Evolutionary conservation across 2,797 vertebrate species (phyloP), one percentile per base, ranked within the genome.

Genomic region (Sebastolobus alascanus): DNA sequence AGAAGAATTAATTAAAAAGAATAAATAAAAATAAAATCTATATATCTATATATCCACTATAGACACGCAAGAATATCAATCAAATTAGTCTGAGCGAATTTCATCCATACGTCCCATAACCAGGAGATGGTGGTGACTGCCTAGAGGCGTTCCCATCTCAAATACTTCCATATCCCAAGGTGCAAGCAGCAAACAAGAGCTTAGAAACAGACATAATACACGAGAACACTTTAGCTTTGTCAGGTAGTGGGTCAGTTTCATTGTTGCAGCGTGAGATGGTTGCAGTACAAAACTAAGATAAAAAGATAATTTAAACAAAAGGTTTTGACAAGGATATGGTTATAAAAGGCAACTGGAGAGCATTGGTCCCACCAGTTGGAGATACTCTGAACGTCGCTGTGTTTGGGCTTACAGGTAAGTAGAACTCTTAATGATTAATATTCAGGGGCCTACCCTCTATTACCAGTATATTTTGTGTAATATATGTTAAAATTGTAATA

Each of bases 201-300:
- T 52, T 22, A 8, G 68, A 86, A 83, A 80, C 63, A 29, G 63
- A 75, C 70, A 82, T 46, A 70, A 93, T 85, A 80, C 80, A 63
- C 16, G 68, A 77, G 74, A 88, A 89, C 82, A 61, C 59, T 8
- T 60, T 2, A 77, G 65, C 92, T 94, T 95, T 95, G 94, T 96
- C 79, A 70, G 25, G 52, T 93, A 90, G 72, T 95, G 94, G 95
- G 95, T 96, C 96, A 96, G 60, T 50, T 43, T 80, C 83, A 80
- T 87, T 93, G 92, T 91, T 78, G 20, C 35, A 64, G 74, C 73
- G 63, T 90, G 85, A 91, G 73, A 86, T 86, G 74, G 35, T 64
- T n/a, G 35, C 50, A 61, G 61, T 43, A 84, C 82, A 89, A 77
- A 86, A 72, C 76, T n/a, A 61, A 77, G 87, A 85, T 16, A n/a